phyloP scores from a whole-genome alignment of 2,888 invertebrate genomes.

The Theretra japonica region DNA sequence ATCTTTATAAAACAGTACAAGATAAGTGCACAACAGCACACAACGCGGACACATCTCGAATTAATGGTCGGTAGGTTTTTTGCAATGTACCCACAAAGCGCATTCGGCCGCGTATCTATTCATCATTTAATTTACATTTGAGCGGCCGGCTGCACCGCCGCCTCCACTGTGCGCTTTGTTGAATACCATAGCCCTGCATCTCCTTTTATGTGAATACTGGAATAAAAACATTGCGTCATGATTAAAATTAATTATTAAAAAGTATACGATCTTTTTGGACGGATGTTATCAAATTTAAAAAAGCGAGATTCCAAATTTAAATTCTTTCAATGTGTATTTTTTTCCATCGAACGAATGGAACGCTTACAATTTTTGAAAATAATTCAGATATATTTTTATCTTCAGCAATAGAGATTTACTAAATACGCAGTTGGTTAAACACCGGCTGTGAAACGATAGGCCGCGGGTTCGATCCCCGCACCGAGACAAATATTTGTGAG shows the following conservation, averaged over 20 bases:
- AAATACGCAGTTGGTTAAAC: no score
- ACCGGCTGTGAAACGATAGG: no score
- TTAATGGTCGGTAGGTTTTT: conserved; percentile 64
- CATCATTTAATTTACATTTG: conserved; percentile 82
- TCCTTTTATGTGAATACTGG: conserved; percentile 12
- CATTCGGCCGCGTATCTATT: conserved; percentile 74
- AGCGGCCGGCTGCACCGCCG: conserved; percentile 53
- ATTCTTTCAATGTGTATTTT: no score
- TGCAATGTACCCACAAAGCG: conserved; percentile 62
- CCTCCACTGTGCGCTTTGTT: conserved; percentile 25
- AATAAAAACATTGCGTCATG: neutral
- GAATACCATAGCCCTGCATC: neutral
- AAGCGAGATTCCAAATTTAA: no score
- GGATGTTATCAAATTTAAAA: neutral
- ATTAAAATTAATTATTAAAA: neutral
- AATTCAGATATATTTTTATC: no score
- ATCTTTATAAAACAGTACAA: conserved; percentile 37
- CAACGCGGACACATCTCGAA: conserved; percentile 56
- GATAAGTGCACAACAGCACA: conserved; percentile 43
- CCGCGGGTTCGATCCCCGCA: no score
- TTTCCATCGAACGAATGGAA: no score
- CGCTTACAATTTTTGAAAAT: no score
- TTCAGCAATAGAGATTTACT: no score
- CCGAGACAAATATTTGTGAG: no score
- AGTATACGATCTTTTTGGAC: neutral